Base-by-base conservation (phyloP, 2,113 vertebrate species). In the Sakesphorus luctuosus region DNA sequence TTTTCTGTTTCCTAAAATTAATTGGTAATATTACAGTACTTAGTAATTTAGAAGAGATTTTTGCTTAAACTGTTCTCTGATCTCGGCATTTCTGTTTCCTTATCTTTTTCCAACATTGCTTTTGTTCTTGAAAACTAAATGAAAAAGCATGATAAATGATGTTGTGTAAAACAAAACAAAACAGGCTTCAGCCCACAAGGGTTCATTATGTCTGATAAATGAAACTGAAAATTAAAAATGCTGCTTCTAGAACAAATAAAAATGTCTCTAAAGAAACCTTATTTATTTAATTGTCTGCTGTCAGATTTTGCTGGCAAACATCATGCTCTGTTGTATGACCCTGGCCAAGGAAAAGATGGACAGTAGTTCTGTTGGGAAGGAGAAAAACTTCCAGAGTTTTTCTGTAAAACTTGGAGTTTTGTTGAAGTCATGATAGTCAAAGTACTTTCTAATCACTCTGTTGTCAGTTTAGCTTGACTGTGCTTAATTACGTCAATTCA, bases 201-300 rank as follows among this genome's bases (percentile, higher is more conserved):
- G 19, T 77, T 96, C 43, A 77, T 94, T 81, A 89, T 31, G 11
- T 61, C 63, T 94, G 84, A 87, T 53, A 38, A 80, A 58, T 91
- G 68, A 74, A 65, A 35, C 31, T 84, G 40, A 84, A 74, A 77
- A 84, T 89, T 89, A 18, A 84, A 50, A 93, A 75, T 50, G 61
- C 35, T 84, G 33, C 73, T 94, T 89, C 66, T 65, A 67, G 56
- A 94, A 59, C 38, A 53, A 84, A 81, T 89, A 75, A 93, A 89
- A 81, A 69, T 23, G 9, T 63, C 74, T 87, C 56, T 23, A 40
- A 72, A 50, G 36, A 80, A 90, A 85, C 44, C 11, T 52, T 88
- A 65, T 18, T 79, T 80, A 78, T 66, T 82, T 93, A 89, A 67
- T 93, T 79, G 36, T 63, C 56, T 61, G 40, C 71, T 82, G 28